Percentiles rank a stretch among this genome's conserved stretches.
Conservation (phyloP, 2,888 invertebrate species). For the Dryobotodes eremita region DNA sequence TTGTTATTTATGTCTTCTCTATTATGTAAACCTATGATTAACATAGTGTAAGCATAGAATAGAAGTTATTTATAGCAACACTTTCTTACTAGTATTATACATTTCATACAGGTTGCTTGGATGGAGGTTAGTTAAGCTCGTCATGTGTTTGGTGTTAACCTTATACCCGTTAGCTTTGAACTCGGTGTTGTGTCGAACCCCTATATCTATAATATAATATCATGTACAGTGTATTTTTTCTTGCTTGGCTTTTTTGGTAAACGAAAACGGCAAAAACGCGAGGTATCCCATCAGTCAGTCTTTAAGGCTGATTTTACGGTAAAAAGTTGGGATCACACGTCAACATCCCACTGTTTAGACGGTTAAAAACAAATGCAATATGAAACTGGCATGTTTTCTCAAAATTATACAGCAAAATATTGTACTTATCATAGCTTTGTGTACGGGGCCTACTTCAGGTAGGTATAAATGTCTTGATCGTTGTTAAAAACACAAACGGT, state of each 20-base stretch:
- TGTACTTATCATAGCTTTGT: not conserved
- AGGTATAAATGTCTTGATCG: not conserved
- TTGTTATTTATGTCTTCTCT: constrained; percentile 13
- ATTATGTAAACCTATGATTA: constrained; percentile 43
- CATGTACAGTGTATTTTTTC: constrained; percentile 40
- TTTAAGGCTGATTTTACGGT: not conserved
- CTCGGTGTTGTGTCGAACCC: constrained; percentile 71
- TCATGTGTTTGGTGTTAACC: constrained; percentile 76
- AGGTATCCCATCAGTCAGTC: not conserved
- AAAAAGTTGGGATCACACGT: not conserved
- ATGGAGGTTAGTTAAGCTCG: constrained; percentile 91
- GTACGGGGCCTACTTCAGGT: not conserved
- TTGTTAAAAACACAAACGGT: too few species aligned
- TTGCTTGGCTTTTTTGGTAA: constrained; percentile 32
- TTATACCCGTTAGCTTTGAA: constrained; percentile 67
- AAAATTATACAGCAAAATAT: not conserved
- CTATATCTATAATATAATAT: too few species aligned
- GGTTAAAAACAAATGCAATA: not conserved
- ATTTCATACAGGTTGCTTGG: constrained; percentile 91
- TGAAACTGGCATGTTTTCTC: not conserved
- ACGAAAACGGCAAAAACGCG: not conserved
- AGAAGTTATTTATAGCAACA: constrained; percentile 55
- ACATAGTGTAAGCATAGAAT: constrained; percentile 65
- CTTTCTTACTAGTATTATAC: constrained; percentile 75
- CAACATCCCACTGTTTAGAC: not conserved